Base-by-base conservation (phyloP, 37 sponge, comb jelly and placozoan genomes). In the Halisarca cf. caerulea region DNA sequence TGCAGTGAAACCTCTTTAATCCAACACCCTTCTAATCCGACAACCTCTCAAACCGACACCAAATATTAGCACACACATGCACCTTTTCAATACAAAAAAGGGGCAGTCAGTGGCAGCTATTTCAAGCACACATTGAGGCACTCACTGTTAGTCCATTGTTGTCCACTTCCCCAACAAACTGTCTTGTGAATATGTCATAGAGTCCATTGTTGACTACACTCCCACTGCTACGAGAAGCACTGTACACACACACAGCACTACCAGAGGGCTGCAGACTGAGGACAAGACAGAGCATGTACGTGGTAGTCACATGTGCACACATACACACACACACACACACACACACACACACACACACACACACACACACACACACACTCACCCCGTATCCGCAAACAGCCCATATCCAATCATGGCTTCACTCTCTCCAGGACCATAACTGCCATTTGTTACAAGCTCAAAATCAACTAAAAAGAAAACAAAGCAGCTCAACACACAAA, bases 321-420 rank as follows among this genome's bases (percentile, higher is more conserved):
- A 27, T 61, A 27, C 64, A 61, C 33, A 28, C 69, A 30, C n/a
- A 7, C 69, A 30, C 35, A 8, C 69, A 28, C 1, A 25, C 69
- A 8, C 69, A 47, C 51, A 47, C 11, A 47, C 51, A 47, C 33
- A 68, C 69, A 32, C 69, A 68, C 69, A 7, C 69, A 30, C 35
- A 8, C 69, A 28, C 1, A 25, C 69, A 8, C 69, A 47, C 51
- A 47, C 11, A 47, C 51, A 47, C 33, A 68, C 69, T 68, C 69
- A 68, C 69, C 35, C 69, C 17, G 35, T 34, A 8, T 68, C 69
- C 3, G 69, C 69, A 68, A 68, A 68, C 35, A 68, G 69, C 33
- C 69, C 69, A 68, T 68, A 68, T 6, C 69, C 69, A 2, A 68
- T 34, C 34, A 34, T 6, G 33, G 1, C 15, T 18, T 4, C 34